Conservation (phyloP, 2,113 vertebrate species). For the Hassar affinis region DNA sequence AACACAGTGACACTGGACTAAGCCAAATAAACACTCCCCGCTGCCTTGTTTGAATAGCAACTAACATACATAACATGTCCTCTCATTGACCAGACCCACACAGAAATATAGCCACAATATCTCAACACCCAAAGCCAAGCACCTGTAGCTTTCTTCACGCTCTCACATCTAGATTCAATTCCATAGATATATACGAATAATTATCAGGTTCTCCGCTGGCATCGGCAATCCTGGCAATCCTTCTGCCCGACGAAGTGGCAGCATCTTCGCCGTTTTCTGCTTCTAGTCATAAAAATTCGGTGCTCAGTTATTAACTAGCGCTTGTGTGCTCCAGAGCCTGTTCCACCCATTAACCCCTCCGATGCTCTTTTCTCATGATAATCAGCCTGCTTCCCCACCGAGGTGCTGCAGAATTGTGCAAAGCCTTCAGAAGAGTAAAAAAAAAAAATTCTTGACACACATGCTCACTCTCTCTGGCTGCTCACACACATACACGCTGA, state of each 20-base stretch:
- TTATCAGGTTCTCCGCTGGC: slow-evolving; percentile 4
- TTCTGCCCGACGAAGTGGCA: slow-evolving; percentile 41
- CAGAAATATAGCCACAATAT: slow-evolving; percentile 1
- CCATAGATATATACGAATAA: slow-evolving; percentile 46
- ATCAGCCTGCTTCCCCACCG: slow-evolving; percentile 72
- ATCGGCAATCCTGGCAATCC: slow-evolving; percentile 50
- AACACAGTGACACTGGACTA: slow-evolving; percentile 43
- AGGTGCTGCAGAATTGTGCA: slow-evolving; percentile 69
- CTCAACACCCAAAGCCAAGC: neutral
- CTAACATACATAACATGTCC: slow-evolving; percentile 2
- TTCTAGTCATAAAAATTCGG: slow-evolving; percentile 62
- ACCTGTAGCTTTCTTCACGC: slow-evolving; percentile 45
- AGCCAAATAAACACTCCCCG: slow-evolving; percentile 52
- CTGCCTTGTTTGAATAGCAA: slow-evolving; percentile 34
- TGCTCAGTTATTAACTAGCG: slow-evolving; percentile 72
- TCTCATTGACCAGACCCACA: slow-evolving; percentile 36
- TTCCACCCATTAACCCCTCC: slow-evolving; percentile 74
- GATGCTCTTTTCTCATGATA: slow-evolving; percentile 80
- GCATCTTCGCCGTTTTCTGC: slow-evolving; percentile 33
- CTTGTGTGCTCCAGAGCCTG: slow-evolving; percentile 67
- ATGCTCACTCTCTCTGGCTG: slow-evolving; percentile 37
- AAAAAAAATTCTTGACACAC: slow-evolving; percentile 46
- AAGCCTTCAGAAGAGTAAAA: slow-evolving; percentile 61
- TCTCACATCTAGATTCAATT: slow-evolving; percentile 30
- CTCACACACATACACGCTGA: slow-evolving; percentile 54